These are phyloP conservation scores for Tyrannus savana DNA, from an alignment of 2,113 vertebrate genomes.

Conservation along the genomic window DNA sequence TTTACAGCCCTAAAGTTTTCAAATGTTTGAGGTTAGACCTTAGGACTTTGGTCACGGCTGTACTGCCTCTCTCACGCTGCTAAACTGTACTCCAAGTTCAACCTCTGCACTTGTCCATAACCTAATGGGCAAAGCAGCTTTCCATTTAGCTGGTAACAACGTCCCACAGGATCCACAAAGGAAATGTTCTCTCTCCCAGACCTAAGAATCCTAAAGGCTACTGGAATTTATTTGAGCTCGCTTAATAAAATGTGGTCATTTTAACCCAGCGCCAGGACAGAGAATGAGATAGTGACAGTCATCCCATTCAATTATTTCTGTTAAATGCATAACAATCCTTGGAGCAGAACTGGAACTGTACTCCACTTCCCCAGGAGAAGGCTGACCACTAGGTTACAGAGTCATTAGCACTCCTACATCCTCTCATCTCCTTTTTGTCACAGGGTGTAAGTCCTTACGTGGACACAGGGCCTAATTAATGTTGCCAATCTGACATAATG, in stretches of 20 bases:
- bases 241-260: neutral
- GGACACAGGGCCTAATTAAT: neutral
- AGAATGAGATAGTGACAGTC: neutral
- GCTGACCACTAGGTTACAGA: neutral
- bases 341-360: neutral
- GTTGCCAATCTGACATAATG: neutral
- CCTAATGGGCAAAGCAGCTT: neutral
- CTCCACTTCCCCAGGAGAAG: neutral
- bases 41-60: neutral
- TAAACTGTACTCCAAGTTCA: neutral
- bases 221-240: slow-evolving; percentile 28
- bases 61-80: neutral
- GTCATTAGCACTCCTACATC: neutral
- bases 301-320: neutral
- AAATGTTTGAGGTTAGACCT: neutral
- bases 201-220: slow-evolving; percentile 15
- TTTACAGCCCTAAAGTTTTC: neutral
- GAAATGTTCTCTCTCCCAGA: neutral
- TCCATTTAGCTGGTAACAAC: neutral
- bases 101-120: neutral
- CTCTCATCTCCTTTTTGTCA: neutral
- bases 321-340: neutral
- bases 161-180: neutral
- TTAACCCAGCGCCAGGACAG: neutral
- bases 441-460: neutral